phyloP scores from a whole-genome alignment of 2,113 vertebrate genomes.

The Copsychus sechellarum region DNA sequence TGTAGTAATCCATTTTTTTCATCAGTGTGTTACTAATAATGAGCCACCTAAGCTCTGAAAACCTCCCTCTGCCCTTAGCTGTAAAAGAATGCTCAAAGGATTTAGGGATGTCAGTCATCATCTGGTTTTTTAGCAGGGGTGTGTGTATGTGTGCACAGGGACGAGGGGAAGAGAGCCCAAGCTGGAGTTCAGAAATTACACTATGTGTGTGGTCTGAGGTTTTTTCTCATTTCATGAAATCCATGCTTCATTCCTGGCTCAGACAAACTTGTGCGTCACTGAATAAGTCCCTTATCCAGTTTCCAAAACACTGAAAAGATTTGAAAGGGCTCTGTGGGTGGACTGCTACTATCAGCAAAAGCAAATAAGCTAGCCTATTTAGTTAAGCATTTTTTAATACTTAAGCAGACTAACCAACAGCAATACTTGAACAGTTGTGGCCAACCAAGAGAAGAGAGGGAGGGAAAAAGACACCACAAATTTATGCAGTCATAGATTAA shows the following conservation, averaged over 20 bases:
- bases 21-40: conserved; percentile 60
- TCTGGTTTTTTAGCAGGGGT: conserved; percentile 45
- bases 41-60: conserved; percentile 56
- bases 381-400: conserved; percentile 69
- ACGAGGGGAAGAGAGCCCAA: not conserved
- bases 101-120: conserved; percentile 70
- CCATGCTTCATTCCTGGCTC: conserved; percentile 72
- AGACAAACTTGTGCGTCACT: conserved; percentile 65
- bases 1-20: conserved; percentile 63
- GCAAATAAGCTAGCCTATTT: conserved; percentile 71
- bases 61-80: conserved; percentile 26
- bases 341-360: conserved; percentile 78
- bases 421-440: conserved; percentile 21
- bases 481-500: conserved; percentile 3
- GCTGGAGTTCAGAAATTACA: conserved; percentile 40
- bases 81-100: conserved; percentile 57
- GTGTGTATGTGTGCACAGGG: not conserved
- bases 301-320: conserved; percentile 71
- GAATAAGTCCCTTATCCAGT: conserved; percentile 80
- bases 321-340: conserved; percentile 73
- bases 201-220: conserved; percentile 80
- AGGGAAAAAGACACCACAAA: not conserved
- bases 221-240: conserved; percentile 73
- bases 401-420: conserved; percentile 62
- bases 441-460: not conserved